phyloP scores from a whole-genome alignment of 1,140 invertebrate genomes.

The Drusus annulatus region DNA sequence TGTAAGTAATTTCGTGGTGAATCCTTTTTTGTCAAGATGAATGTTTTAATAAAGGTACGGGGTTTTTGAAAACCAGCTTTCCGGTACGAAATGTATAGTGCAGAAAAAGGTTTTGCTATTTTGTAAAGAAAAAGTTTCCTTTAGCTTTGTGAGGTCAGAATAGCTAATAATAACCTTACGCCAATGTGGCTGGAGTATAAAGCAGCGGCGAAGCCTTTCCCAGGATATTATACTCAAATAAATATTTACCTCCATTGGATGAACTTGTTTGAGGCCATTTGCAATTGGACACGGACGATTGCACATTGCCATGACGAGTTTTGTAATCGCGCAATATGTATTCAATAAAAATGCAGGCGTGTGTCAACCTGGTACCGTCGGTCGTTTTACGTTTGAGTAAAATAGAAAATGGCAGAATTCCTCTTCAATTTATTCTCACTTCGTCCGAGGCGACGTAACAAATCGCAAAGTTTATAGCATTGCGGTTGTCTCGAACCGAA shows the following conservation, averaged over 20 bases:
- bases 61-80: no score
- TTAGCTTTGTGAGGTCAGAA: no score
- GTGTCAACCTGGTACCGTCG: conserved; percentile 26
- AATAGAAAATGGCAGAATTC: conserved; percentile 52
- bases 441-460: conserved; percentile 49
- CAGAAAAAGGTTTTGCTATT: no score
- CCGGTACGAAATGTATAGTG: no score
- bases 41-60: conserved; percentile 17
- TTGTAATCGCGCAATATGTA: conserved; percentile 49
- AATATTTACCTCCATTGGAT: conserved; percentile 30
- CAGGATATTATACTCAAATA: not conserved
- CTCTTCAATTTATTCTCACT: conserved; percentile 49
- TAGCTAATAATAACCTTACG: no score
- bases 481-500: conserved; percentile 55
- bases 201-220: no score
- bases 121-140: no score
- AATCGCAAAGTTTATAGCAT: conserved; percentile 57
- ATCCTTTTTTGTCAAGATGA: conserved; percentile 14
- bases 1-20: conserved; percentile 6
- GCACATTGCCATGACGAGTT: conserved; percentile 26
- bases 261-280: conserved; percentile 28
- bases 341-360: conserved; percentile 50
- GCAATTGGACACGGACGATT: conserved; percentile 10
- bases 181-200: no score
- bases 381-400: conserved; percentile 31